Evolutionary conservation across 2,888 invertebrate species (phyloP).

Genomic region (Eupeodes latifasciatus): DNA sequence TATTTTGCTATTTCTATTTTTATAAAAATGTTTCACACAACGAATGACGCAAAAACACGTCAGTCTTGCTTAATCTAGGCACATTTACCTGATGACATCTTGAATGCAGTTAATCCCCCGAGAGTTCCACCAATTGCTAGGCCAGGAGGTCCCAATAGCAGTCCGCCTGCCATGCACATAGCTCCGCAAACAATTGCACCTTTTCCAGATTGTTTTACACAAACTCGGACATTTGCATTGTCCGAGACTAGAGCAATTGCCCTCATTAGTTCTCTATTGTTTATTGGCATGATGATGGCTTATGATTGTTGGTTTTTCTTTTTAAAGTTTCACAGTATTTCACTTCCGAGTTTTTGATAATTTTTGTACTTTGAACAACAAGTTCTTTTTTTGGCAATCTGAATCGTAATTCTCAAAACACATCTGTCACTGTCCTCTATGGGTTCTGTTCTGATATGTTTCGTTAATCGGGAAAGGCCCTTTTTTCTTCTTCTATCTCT

Average conservation of each 20-base stretch:
- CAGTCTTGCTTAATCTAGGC: not conserved
- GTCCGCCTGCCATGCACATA: slow-evolving; percentile 82
- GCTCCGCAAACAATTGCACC: slow-evolving; percentile 82
- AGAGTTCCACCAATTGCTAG: slow-evolving; percentile 82
- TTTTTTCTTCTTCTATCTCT: too few relatives aligned
- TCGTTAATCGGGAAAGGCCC: too few relatives aligned
- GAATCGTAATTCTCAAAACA: too few relatives aligned
- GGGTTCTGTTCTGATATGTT: too few relatives aligned
- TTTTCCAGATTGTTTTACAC: slow-evolving; percentile 81
- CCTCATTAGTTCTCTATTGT: slow-evolving; percentile 81
- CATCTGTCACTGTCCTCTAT: too few relatives aligned
- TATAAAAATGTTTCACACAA: slow-evolving; percentile 3
- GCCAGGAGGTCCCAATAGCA: slow-evolving; percentile 82
- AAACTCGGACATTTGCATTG: slow-evolving; percentile 81
- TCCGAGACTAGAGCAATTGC: slow-evolving; percentile 82
- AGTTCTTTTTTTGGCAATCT: not conserved
- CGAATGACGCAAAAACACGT: slow-evolving; percentile 48
- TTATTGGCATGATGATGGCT: slow-evolving; percentile 80
- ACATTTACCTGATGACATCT: slow-evolving; percentile 80
- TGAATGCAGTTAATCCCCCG: slow-evolving; percentile 82
- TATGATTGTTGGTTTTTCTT: not conserved
- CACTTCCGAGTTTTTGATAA: not conserved
- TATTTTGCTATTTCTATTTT: slow-evolving; percentile 26
- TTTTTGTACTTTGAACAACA: not conserved
- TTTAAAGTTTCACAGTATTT: not conserved